Base-by-base conservation (phyloP, 2,888 invertebrate species). In the Cylindroiulus punctatus region DNA sequence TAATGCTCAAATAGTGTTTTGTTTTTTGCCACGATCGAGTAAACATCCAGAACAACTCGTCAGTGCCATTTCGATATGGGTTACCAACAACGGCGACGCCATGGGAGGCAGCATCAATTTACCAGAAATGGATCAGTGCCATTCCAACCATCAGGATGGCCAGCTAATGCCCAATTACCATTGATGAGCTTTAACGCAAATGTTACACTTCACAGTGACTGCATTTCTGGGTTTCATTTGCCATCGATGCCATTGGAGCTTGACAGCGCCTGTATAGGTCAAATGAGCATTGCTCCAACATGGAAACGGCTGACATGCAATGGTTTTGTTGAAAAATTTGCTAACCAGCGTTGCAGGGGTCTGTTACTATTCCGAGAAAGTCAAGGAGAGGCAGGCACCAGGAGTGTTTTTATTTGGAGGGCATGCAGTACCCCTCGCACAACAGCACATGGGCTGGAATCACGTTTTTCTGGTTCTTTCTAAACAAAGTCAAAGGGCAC, bases 311-410 rank as follows among this genome's bases (percentile, higher is more conserved):
- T 52, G 52, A 52, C 26, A 30, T 26, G 26, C 76, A 76, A 76
- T 30, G 76, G 30, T 10, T 76, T 76, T 76, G 30, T 30, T 76
- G 26, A 30, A 76, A 76, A 30, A 14, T 30, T 76, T 3, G 30
- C 30, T 14, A 76, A 10, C 26, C 4, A 5, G 30, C 76, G 76
- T 17, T 76, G 30, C 76, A 30, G 76, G 76, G 30, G 76, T 30
- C 76, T 76, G 76, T 76, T 76, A 17, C 76, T 76, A 76, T 76
- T 76, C 76, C 76, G 22, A 65, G 65, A 65, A 65, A 65, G 1
- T 65, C 65, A 12, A 65, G n/a, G 22, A 30, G 76, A 30, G 14
- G 30, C 17, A 76, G 14, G 17, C 22, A 65, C 8, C 26, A 30
- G 76, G 8, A 22, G 57, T 22, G 57, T 14, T 14, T 76, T 30